Base-by-base conservation (phyloP, 2,888 invertebrate genomes). In the Hypselothyrea guttata region DNA sequence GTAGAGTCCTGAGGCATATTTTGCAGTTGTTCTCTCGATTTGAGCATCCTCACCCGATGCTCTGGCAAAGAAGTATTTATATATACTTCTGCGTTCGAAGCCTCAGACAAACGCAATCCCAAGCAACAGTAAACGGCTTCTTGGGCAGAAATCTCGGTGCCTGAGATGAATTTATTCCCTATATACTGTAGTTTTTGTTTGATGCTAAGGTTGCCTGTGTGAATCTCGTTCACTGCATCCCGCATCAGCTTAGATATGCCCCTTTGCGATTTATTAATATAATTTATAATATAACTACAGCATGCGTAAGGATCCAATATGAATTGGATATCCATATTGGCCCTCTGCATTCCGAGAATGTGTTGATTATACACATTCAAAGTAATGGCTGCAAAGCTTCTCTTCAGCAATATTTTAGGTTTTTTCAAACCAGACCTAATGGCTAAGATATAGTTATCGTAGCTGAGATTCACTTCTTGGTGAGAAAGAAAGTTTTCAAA, bases 351-450 rank as follows among this genome's bases (percentile, higher is more conserved):
- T 30, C 8, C 8, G 1, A 49, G 31, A 40, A 52, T 28, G 12
- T 45, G 38, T 30, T 12, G 45, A 45, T 53, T 45, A 27, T 27
- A 46, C 9, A 45, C 31, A 41, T 41, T 41, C 7, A 41, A 9
- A 9, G 9, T 9, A 16, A 42, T 42, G 8, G 30, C 42, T 13
- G 13, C 42, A 11, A 42, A 42, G n/a, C 42, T 9, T 37, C 37
- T 13, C 18, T 48, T 56, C 7, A 47, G 11, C 7, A 48, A 56
- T n/a, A 56, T 31, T 42, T 56, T 16, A 1, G 28, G 48, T 30
- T 49, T 55, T 8, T 60, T 57, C n/a, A 56, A 31, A 11, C 42
- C 35, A 30, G 55, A 56, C n/a, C 35, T 56, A 30, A 56, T n/a
- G 11, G 42, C 42, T 11, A 4, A 22, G 2, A 5, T 22, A 22